These are phyloP conservation scores for Apis dorsata DNA, from an alignment of 1,140 invertebrate species.

Conservation along the genomic window DNA sequence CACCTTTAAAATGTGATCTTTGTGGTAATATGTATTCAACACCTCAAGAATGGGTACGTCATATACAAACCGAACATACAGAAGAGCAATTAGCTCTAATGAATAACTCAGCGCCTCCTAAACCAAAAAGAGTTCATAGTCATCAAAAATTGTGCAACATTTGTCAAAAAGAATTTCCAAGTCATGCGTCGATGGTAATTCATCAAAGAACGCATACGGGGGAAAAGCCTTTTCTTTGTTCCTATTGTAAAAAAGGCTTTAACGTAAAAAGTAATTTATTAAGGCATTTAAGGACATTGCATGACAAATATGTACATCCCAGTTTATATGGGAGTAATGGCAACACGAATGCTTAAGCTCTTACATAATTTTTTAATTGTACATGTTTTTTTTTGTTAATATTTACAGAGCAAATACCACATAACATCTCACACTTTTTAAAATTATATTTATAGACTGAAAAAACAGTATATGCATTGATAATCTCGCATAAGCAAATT, in stretches of 20 bases:
- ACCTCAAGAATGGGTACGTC: constrained; percentile 91
- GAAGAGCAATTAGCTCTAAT: constrained; percentile 90
- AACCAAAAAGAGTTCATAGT: constrained; percentile 82
- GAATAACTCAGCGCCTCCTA: constrained; percentile 86
- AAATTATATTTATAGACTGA: constrained; percentile 56
- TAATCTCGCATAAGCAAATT: constrained; percentile 21
- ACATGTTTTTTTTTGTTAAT: constrained; percentile 47
- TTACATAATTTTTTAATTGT: constrained; percentile 47
- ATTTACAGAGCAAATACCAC: constrained; percentile 44
- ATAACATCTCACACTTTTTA: constrained; percentile 48
- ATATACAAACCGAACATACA: constrained; percentile 90
- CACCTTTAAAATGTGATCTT: constrained; percentile 87
- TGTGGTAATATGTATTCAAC: constrained; percentile 90
- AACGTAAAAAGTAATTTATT: constrained; percentile 89
- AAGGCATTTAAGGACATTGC: constrained; percentile 86
- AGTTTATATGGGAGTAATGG: constrained; percentile 79
- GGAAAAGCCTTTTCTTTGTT: constrained; percentile 86
- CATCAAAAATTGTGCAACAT: constrained; percentile 85
- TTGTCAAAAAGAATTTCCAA: constrained; percentile 88
- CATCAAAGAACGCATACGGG: constrained; percentile 86
- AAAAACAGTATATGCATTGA: constrained; percentile 42
- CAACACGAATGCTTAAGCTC: constrained; percentile 73
- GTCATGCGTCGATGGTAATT: constrained; percentile 88
- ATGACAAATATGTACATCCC: constrained; percentile 84
- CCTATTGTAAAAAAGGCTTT: constrained; percentile 88